phyloP scores from a whole-genome alignment of 2,888 invertebrate species.

The Escarpia spicata region DNA sequence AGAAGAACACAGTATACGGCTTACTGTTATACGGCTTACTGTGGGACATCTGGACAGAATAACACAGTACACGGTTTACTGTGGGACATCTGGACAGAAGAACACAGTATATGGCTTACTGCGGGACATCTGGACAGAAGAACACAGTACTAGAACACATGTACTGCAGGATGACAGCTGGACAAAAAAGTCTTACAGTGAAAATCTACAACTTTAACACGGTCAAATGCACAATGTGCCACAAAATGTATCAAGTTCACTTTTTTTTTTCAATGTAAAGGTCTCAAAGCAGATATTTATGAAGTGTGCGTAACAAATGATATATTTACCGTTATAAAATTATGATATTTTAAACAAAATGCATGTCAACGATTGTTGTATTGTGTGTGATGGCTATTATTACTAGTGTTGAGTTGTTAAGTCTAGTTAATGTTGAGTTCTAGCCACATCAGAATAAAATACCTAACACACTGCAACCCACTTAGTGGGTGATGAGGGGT shows the following conservation, averaged over 20 bases:
- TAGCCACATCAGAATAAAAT: not conserved
- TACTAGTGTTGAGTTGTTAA: not conserved
- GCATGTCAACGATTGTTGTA: not conserved
- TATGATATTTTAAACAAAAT: not conserved
- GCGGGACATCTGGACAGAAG: too few relatives aligned
- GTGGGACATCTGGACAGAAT: too few relatives aligned
- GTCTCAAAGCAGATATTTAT: not conserved
- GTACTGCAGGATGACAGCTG: too few relatives aligned
- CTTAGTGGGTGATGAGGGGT: not conserved
- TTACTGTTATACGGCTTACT: too few relatives aligned
- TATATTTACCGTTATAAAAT: not conserved
- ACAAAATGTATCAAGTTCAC: not conserved
- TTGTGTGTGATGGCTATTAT: not conserved
- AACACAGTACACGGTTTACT: too few relatives aligned
- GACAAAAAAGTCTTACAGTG: too few relatives aligned
- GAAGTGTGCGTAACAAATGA: not conserved
- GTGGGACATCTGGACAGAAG: too few relatives aligned
- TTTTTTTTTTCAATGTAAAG: not conserved
- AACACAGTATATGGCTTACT: too few relatives aligned
- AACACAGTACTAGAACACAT: too few relatives aligned
- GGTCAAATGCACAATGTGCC: not conserved
- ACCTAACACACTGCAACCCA: not conserved
- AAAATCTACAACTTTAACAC: too few relatives aligned
- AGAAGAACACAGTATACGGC: too few relatives aligned
- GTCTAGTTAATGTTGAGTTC: not conserved